phyloP scores from a whole-genome alignment of 2,113 vertebrate genomes.

The Trogon surrucura region DNA sequence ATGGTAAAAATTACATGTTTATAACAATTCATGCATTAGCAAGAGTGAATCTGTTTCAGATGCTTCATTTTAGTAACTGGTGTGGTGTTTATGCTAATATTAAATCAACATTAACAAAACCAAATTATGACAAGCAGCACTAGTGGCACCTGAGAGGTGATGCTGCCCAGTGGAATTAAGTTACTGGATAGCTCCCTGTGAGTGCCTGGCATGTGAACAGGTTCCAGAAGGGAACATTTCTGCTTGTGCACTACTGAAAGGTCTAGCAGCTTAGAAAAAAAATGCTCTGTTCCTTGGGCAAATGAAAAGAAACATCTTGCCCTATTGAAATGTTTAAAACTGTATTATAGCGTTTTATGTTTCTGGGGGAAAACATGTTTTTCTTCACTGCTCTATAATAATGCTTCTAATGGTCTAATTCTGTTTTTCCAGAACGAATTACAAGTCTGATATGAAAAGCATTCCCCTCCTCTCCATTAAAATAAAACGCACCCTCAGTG shows the following conservation, averaged over 20 bases:
- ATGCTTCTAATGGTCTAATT: background rate
- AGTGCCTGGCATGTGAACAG: background rate
- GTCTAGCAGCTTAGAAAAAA: background rate
- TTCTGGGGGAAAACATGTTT: background rate
- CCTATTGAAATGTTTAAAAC: background rate
- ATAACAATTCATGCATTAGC: background rate
- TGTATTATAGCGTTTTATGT: background rate
- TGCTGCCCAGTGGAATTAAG: background rate
- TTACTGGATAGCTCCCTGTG: background rate
- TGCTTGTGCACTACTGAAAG: background rate
- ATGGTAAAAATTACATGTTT: background rate
- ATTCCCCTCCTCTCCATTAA: background rate
- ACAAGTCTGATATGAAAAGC: conserved; percentile 15
- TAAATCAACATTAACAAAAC: background rate
- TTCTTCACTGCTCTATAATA: background rate
- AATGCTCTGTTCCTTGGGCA: background rate
- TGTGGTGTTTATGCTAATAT: background rate
- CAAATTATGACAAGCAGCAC: background rate
- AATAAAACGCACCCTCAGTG: conserved; percentile 14
- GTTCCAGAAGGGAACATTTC: background rate
- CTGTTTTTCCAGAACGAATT: background rate
- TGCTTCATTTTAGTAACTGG: background rate
- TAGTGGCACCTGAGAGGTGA: background rate
- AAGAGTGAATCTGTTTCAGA: background rate
- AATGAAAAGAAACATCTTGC: background rate